These are phyloP conservation scores for Neodiprion lecontei DNA, from an alignment of 1,140 invertebrate species.

Conservation along the genomic window DNA sequence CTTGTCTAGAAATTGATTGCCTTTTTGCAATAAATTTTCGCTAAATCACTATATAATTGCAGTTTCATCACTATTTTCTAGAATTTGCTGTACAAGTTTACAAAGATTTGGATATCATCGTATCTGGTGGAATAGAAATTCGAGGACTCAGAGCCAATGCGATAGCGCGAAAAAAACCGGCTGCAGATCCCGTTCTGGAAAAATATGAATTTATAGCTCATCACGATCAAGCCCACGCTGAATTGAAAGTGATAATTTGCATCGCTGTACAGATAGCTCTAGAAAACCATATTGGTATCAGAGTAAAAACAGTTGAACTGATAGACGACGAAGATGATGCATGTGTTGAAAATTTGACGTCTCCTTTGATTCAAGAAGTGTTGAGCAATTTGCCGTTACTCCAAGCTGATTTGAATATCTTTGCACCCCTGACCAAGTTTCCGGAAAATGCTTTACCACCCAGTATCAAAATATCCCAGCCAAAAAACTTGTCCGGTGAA, in stretches of 20 bases:
- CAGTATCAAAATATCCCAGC: slow-evolving; percentile 63
- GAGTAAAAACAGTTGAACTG: slow-evolving; percentile 76
- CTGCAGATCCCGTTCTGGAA: slow-evolving; percentile 58
- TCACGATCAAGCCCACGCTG: slow-evolving; percentile 14
- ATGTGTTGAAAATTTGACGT: slow-evolving; percentile 38
- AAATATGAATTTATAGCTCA: slow-evolving; percentile 65
- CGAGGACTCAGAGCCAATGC: slow-evolving; percentile 69
- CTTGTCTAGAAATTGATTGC: too few relatives aligned
- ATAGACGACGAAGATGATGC: slow-evolving; percentile 53
- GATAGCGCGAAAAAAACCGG: slow-evolving; percentile 56
- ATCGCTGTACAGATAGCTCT: slow-evolving; percentile 72
- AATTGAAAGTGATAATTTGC: slow-evolving; percentile 57
- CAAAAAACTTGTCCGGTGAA: slow-evolving; percentile 64
- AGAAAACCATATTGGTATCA: slow-evolving; percentile 73
- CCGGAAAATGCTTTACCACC: slow-evolving; percentile 53
- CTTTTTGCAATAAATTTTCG: too few relatives aligned
- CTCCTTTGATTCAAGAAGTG: slow-evolving; percentile 61
- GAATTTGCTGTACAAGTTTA: neutral
- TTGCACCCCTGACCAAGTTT: slow-evolving; percentile 54
- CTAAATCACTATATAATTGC: too few relatives aligned
- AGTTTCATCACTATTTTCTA: neutral
- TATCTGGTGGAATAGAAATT: slow-evolving; percentile 65
- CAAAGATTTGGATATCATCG: slow-evolving; percentile 38
- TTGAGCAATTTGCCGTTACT: slow-evolving; percentile 66
- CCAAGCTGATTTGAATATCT: slow-evolving; percentile 58